phyloP scores from a whole-genome alignment of 2,888 invertebrate species.

The Autographa gamma region DNA sequence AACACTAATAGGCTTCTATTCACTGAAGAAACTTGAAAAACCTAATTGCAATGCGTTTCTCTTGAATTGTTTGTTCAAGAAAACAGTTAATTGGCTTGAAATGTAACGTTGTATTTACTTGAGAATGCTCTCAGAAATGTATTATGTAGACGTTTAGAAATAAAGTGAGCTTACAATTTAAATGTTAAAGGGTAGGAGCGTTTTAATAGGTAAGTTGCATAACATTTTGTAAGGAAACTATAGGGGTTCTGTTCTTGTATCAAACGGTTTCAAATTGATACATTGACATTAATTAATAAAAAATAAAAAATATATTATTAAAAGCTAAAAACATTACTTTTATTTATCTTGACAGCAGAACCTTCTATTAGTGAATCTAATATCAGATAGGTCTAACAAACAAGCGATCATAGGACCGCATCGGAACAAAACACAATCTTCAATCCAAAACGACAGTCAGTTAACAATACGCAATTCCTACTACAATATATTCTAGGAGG shows the following conservation, averaged over 20 bases:
- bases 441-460: constrained; percentile 1
- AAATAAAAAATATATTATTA: too few species aligned
- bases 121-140: constrained; percentile 15
- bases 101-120: constrained; percentile 45
- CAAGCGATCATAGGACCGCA: background rate
- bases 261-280: too few species aligned
- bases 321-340: too few species aligned
- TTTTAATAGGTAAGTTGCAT: too few species aligned
- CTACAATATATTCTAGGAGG: constrained; percentile 20
- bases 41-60: constrained; percentile 51
- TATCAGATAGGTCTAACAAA: too few species aligned
- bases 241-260: too few species aligned
- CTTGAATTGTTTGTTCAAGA: constrained; percentile 41
- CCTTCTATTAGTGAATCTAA: too few species aligned
- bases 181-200: background rate
- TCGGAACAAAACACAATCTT: background rate
- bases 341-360: too few species aligned
- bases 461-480: constrained; percentile 16
- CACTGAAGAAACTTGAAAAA: constrained; percentile 47
- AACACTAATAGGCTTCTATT: constrained; percentile 55
- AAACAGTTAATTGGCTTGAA: constrained; percentile 46
- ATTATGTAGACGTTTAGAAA: background rate
- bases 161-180: constrained; percentile 13
- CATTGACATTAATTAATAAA: too few species aligned
- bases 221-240: too few species aligned